Conservation (phyloP, 1,140 invertebrate species). For the Tenebrio molitor region DNA sequence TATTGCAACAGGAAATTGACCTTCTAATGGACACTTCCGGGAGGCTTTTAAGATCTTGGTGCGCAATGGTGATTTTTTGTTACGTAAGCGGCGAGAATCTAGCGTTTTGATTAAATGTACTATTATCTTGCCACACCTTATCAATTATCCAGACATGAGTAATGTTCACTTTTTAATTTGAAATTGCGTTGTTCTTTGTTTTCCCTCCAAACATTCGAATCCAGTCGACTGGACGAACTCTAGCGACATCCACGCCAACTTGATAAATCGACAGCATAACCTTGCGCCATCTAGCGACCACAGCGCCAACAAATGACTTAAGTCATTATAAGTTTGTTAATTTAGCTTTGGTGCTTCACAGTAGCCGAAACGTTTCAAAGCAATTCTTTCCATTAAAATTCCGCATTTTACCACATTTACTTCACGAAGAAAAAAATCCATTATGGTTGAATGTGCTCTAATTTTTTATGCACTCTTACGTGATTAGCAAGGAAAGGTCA, state of each 20-base stretch:
- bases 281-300: too few species aligned
- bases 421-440: too few species aligned
- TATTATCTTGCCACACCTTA: conserved; percentile 11
- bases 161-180: background rate
- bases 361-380: too few species aligned
- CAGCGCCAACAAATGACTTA: too few species aligned
- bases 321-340: too few species aligned
- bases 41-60: conserved; percentile 18
- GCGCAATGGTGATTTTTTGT: conserved; percentile 6
- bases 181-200: background rate
- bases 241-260: conserved; percentile 14
- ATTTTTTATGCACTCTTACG: too few species aligned
- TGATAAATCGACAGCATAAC: too few species aligned
- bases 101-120: background rate
- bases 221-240: background rate
- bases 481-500: too few species aligned
- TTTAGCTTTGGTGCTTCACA: too few species aligned
- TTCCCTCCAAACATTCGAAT: background rate
- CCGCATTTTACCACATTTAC: too few species aligned
- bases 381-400: too few species aligned
- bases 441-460: too few species aligned
- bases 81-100: conserved; percentile 5
- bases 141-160: conserved; percentile 8
- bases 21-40: conserved; percentile 27
- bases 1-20: conserved; percentile 25